Evolutionary conservation across 2,113 vertebrate genomes (phyloP).

Genomic region (Propithecus coquereli): DNA sequence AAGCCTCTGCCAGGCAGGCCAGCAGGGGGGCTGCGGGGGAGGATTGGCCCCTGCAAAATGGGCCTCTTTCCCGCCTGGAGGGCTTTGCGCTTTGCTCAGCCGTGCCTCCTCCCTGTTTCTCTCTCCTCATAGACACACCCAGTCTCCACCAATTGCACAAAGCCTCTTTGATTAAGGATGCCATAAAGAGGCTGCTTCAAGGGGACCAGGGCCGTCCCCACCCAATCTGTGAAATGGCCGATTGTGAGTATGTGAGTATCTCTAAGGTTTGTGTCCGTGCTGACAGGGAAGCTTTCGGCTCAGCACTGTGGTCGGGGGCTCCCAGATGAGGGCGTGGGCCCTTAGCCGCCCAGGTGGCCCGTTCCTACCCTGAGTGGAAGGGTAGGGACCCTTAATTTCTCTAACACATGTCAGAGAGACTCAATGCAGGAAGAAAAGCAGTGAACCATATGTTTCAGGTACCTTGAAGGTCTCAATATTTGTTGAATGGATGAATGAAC

Average conservation of each 20-base stretch:
- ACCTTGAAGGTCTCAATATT: not conserved
- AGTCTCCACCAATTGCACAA: not conserved
- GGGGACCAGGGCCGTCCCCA: not conserved
- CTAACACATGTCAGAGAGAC: not conserved
- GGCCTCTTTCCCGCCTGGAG: not conserved
- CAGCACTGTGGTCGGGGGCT: not conserved
- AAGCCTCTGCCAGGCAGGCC: slow-evolving; percentile 13
- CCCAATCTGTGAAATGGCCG: not conserved
- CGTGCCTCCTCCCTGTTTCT: not conserved
- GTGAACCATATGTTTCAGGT: not conserved
- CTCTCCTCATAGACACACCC: not conserved
- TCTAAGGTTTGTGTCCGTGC: not conserved
- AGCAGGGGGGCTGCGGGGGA: not conserved
- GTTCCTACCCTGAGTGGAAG: not conserved
- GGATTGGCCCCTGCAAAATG: not conserved
- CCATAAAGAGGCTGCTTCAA: not conserved
- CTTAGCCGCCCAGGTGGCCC: not conserved
- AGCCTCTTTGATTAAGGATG: slow-evolving; percentile 15
- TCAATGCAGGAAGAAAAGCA: not conserved
- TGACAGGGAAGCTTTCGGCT: not conserved
- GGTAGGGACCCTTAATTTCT: not conserved
- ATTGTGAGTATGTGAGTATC: not conserved
- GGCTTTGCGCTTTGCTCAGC: slow-evolving; percentile 20
- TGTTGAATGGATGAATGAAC: not conserved
- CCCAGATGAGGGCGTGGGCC: not conserved